Percentiles rank a stretch among this genome's conserved stretches.
phyloP scores from a whole-genome alignment of 2,888 invertebrate genomes.

The Hypomecis atomaria region DNA sequence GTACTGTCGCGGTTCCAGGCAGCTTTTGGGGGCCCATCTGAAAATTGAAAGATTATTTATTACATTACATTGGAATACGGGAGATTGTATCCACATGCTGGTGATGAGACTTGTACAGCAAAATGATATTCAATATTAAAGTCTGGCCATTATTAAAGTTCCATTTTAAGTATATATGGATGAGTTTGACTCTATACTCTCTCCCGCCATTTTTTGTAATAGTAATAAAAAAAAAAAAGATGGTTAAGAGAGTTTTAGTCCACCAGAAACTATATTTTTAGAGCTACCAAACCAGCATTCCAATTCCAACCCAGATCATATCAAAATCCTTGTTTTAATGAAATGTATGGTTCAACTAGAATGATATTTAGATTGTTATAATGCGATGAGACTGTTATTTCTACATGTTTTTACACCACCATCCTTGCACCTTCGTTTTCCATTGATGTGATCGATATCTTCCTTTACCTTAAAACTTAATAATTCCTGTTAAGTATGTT shows the following conservation, averaged over 20 bases:
- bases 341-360: background rate
- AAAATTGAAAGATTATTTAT: slow-evolving; percentile 41
- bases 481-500: background rate
- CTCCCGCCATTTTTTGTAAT: background rate
- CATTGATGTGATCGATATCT: background rate
- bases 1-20: slow-evolving; percentile 86
- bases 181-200: background rate
- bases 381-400: slow-evolving; percentile 22
- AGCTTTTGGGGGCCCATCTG: slow-evolving; percentile 88
- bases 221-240: background rate
- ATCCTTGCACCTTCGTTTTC: slow-evolving; percentile 5
- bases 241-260: slow-evolving; percentile 1
- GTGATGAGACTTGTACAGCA: background rate
- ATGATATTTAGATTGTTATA: slow-evolving; percentile 22
- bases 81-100: background rate
- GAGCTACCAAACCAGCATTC: slow-evolving; percentile 15
- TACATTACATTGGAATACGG: background rate
- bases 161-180: background rate
- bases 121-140: background rate
- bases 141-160: background rate
- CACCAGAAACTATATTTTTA: background rate
- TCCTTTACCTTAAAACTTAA: background rate
- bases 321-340: slow-evolving; percentile 14
- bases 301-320: slow-evolving; percentile 11
- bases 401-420: slow-evolving; percentile 12